phyloP scores from a whole-genome alignment of 1,140 invertebrate genomes.

The Cryptotermes secundus region DNA sequence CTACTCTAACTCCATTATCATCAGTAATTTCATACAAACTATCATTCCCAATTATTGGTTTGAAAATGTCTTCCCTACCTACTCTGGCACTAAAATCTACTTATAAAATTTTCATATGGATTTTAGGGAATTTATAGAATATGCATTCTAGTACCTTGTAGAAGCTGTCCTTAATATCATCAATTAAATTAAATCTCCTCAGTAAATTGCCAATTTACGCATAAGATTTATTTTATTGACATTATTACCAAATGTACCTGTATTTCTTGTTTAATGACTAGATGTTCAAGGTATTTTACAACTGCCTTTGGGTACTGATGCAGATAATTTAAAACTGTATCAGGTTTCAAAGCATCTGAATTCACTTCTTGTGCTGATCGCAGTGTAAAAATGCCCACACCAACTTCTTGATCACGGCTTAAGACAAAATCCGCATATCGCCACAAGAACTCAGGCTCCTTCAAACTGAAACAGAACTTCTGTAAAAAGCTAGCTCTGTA shows the following conservation, averaged over 20 bases:
- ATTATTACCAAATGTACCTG: constrained; percentile 32
- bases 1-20: too few species aligned
- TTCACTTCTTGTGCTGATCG: constrained; percentile 36
- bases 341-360: constrained; percentile 48
- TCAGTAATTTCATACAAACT: too few species aligned
- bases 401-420: constrained; percentile 48
- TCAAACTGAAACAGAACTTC: constrained; percentile 24
- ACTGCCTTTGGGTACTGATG: constrained; percentile 50
- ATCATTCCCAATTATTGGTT: too few species aligned
- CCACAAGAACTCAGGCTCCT: constrained; percentile 46
- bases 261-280: constrained; percentile 45
- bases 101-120: too few species aligned
- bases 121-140: too few species aligned
- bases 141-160: too few species aligned
- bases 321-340: constrained; percentile 50
- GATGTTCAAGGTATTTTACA: constrained; percentile 51
- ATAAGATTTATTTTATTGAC: neutral
- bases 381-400: constrained; percentile 51
- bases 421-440: constrained; percentile 53
- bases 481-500: too few species aligned
- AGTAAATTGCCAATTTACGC: neutral
- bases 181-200: too few species aligned
- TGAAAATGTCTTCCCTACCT: too few species aligned
- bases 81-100: too few species aligned
- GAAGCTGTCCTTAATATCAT: too few species aligned